A percentile compares a stretch with the other conserved stretches of the same genome.
These are phyloP conservation scores for Muricea muricata DNA, from an alignment of 92 coral and sea anemone genomes.

Conservation along the genomic window DNA sequence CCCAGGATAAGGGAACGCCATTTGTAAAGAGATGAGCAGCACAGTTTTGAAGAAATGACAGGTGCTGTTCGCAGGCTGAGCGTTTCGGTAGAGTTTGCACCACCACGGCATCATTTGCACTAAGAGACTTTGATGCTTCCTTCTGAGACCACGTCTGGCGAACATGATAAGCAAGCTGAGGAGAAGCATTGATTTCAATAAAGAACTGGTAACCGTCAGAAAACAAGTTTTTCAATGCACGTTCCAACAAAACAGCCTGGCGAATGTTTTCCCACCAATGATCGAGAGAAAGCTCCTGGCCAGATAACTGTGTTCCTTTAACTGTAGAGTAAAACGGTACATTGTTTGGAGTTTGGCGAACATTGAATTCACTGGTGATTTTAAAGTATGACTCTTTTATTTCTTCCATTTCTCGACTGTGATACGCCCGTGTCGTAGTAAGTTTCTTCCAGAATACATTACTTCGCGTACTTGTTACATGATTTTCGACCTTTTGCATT, in stretches of 20 bases:
- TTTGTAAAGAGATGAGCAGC: conserved; percentile 36
- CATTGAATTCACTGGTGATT: conserved; percentile 2
- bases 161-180: conserved; percentile 68
- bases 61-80: conserved; percentile 56
- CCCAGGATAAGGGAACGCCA: conserved; percentile 65
- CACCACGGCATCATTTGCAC: conserved; percentile 25
- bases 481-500: conserved; percentile 39
- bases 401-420: conserved; percentile 65
- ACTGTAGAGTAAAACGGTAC: conserved; percentile 70
- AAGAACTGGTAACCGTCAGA: conserved; percentile 50
- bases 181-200: conserved; percentile 69
- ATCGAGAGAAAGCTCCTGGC: conserved; percentile 25
- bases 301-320: conserved; percentile 48
- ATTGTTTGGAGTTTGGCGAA: conserved; percentile 24
- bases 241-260: conserved; percentile 56
- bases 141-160: conserved; percentile 55
- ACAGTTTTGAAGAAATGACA: conserved; percentile 59
- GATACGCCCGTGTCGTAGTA: conserved; percentile 69
- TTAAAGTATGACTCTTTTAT: conserved; percentile 36
- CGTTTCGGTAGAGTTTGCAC: conserved; percentile 60
- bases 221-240: conserved; percentile 49
- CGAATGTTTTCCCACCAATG: conserved; percentile 77
- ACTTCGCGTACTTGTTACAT: conserved; percentile 4
- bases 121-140: neutral
- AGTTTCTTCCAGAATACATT: conserved; percentile 62